Evolutionary conservation across 1,140 invertebrate genomes (phyloP).

Genomic region (Drosophila tani): DNA sequence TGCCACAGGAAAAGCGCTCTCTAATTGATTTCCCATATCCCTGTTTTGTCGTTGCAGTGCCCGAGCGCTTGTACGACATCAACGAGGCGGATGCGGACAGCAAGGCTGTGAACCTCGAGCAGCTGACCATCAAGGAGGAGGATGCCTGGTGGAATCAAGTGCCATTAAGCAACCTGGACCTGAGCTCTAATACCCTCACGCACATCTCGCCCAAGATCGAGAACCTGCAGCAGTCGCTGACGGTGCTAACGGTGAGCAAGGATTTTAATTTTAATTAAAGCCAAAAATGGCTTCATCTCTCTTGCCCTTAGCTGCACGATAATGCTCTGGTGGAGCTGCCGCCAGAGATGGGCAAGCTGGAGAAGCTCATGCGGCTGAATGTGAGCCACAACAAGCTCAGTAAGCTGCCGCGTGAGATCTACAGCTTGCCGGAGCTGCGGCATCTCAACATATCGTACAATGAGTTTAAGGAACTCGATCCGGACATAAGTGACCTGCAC

Average conservation of each 20-base stretch:
- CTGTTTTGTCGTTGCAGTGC: constrained; percentile 87
- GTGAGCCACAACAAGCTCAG: constrained; percentile 92
- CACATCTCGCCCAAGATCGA: constrained; percentile 89
- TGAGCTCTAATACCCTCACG: constrained; percentile 92
- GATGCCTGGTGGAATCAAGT: constrained; percentile 95
- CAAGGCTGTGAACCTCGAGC: constrained; percentile 88
- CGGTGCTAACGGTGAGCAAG: constrained; percentile 88
- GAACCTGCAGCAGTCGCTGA: constrained; percentile 89
- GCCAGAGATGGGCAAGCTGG: constrained; percentile 91
- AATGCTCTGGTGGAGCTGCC: constrained; percentile 91
- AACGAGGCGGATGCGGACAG: constrained; percentile 90
- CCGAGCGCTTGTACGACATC: constrained; percentile 92
- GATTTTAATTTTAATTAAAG: constrained; percentile 62
- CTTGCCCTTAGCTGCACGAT: constrained; percentile 89
- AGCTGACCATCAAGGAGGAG: constrained; percentile 86
- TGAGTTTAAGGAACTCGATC: constrained; percentile 86
- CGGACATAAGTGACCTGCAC: constrained; percentile 90
- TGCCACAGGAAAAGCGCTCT: not conserved
- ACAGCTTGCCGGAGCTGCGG: constrained; percentile 88
- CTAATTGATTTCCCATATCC: constrained; percentile 21
- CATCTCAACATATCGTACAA: constrained; percentile 90
- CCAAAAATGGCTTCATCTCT: not conserved
- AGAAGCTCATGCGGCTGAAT: constrained; percentile 91
- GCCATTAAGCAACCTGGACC: constrained; percentile 91
- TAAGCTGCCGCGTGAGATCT: constrained; percentile 88